phyloP scores from a whole-genome alignment of 1,140 invertebrate species.

The Caenorhabditis remanei region DNA sequence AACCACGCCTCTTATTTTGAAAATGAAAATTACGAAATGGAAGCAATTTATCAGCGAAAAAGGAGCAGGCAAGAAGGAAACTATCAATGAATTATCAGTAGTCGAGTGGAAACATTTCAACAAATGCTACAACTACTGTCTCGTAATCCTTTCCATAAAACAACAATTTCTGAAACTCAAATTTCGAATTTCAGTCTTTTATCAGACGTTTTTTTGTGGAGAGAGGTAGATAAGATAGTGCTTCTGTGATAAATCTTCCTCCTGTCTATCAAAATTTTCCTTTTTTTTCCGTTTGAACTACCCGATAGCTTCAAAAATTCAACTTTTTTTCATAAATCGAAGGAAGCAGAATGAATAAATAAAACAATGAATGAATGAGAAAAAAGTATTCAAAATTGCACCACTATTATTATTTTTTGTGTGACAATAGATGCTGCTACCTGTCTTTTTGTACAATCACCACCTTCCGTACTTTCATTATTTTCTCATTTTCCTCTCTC shows the following conservation, averaged over 20 bases:
- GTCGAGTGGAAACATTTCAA: background rate
- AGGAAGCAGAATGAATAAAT: too few species aligned
- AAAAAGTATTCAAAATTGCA: background rate
- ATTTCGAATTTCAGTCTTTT: too few species aligned
- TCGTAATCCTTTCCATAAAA: too few species aligned
- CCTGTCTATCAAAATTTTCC: background rate
- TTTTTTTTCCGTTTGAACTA: background rate
- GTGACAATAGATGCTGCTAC: conserved; percentile 4
- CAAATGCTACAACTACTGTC: background rate
- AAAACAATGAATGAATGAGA: background rate
- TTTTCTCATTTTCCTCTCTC: conserved; percentile 38
- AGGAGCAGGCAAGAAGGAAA: background rate
- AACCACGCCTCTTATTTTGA: background rate
- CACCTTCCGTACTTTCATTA: conserved; percentile 11
- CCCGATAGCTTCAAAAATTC: background rate
- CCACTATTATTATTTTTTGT: background rate
- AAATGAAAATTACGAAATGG: conserved; percentile 21
- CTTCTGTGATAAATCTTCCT: background rate
- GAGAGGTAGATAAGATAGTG: background rate
- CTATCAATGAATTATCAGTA: conserved; percentile 33
- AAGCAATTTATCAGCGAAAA: conserved; percentile 29
- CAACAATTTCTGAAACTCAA: too few species aligned
- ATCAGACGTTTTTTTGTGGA: too few species aligned
- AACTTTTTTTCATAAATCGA: background rate
- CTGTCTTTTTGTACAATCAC: conserved; percentile 30